phyloP scores from a whole-genome alignment of 2,113 vertebrate species.

The Falcunculus frontatus region DNA sequence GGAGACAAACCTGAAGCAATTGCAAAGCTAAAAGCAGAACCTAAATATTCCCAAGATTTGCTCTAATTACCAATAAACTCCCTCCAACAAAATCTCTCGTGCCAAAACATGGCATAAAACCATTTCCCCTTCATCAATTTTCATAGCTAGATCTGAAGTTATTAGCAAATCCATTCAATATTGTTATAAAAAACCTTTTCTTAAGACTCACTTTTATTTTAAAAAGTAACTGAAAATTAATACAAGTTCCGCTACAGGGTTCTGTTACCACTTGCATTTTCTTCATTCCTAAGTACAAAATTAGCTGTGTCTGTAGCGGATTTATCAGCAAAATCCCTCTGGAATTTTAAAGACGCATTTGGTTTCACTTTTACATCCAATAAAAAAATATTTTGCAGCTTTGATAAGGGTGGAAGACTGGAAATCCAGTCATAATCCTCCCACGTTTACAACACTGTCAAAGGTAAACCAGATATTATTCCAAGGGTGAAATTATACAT shows the following conservation, averaged over 20 bases:
- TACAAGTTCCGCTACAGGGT: not conserved
- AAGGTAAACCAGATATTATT: not conserved
- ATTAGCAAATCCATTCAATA: not conserved
- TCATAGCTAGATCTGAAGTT: not conserved
- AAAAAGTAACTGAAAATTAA: not conserved
- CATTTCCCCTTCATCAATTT: not conserved
- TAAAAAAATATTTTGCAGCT: not conserved
- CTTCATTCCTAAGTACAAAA: not conserved
- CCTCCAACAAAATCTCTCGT: not conserved
- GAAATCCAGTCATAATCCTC: not conserved
- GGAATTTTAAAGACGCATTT: accelerated
- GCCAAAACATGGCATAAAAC: not conserved
- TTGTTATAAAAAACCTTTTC: not conserved
- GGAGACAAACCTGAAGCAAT: not conserved
- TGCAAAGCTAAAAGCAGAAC: not conserved
- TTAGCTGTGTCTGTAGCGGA: not conserved
- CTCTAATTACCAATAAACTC: not conserved
- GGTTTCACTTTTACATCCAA: not conserved
- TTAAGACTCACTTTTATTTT: not conserved
- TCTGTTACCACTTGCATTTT: not conserved
- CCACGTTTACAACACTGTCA: not conserved
- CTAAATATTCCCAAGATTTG: not conserved
- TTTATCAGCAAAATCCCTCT: not conserved
- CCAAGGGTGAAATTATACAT: not conserved
- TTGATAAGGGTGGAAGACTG: not conserved